Conservation (phyloP, 2,797 vertebrate species). For the Decapterus maruadsi region DNA sequence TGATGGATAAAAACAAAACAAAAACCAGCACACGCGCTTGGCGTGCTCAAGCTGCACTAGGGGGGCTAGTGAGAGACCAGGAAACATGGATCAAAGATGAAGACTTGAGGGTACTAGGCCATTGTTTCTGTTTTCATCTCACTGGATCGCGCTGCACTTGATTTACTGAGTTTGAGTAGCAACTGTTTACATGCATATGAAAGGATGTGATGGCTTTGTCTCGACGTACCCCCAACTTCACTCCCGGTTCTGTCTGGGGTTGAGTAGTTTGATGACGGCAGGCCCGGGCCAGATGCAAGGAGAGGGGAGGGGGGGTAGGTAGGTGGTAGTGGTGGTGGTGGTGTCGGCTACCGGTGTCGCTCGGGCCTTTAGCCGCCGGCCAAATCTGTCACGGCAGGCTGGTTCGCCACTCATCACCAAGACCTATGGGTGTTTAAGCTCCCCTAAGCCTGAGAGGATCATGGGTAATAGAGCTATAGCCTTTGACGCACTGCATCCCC, state of each 20-base stretch:
- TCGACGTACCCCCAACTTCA: slow-evolving; percentile 43
- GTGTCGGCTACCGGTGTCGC: slow-evolving; percentile 43
- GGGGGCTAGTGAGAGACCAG: slow-evolving; percentile 59
- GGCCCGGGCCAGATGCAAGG: slow-evolving; percentile 55
- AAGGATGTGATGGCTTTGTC: slow-evolving; percentile 68
- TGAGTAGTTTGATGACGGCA: slow-evolving; percentile 32
- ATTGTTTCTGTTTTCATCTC: slow-evolving; percentile 76
- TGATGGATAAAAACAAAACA: slow-evolving; percentile 68
- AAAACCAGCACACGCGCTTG: slow-evolving; percentile 82
- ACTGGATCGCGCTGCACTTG: slow-evolving; percentile 77
- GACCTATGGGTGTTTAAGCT: slow-evolving; percentile 78
- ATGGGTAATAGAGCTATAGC: slow-evolving; percentile 82
- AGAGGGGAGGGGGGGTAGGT: too few relatives aligned
- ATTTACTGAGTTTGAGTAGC: slow-evolving; percentile 74
- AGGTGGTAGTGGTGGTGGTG: too few relatives aligned
- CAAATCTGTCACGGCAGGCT: slow-evolving; percentile 71
- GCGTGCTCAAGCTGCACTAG: slow-evolving; percentile 78
- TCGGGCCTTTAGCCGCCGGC: slow-evolving; percentile 49
- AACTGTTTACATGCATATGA: slow-evolving; percentile 83
- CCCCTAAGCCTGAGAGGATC: slow-evolving; percentile 80
- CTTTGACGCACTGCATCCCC: slow-evolving; percentile 82
- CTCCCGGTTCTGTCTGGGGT: slow-evolving; percentile 41
- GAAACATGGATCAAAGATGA: slow-evolving; percentile 66
- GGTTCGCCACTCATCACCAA: slow-evolving; percentile 67
- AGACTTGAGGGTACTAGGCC: slow-evolving; percentile 71